phyloP scores from a whole-genome alignment of 1,140 invertebrate genomes.

The Lethrus apterus region DNA sequence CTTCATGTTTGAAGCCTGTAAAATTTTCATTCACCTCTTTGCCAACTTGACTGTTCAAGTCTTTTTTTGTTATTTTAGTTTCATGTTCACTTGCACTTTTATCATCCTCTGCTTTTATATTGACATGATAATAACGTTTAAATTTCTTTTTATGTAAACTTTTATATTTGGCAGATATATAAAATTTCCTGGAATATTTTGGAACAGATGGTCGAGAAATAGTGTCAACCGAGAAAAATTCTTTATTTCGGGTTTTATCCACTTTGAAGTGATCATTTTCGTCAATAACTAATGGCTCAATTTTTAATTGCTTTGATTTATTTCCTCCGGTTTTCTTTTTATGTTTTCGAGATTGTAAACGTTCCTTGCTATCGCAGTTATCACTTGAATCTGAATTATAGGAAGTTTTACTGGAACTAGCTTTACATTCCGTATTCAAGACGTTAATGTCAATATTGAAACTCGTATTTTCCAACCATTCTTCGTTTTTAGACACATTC shows the following conservation, averaged over 20 bases:
- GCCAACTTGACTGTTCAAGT: constrained; percentile 19
- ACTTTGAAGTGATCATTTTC: constrained; percentile 46
- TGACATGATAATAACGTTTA: constrained; percentile 37
- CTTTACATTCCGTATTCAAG: neutral
- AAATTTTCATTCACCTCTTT: constrained; percentile 26
- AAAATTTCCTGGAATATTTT: constrained; percentile 37
- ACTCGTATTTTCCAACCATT: constrained; percentile 38
- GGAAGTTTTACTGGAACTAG: neutral
- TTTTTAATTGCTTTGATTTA: constrained; percentile 8
- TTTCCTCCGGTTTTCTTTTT: constrained; percentile 25
- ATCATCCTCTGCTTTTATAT: constrained; percentile 27
- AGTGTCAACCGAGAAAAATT: constrained; percentile 43
- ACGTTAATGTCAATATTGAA: constrained; percentile 27
- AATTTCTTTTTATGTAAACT: constrained; percentile 30
- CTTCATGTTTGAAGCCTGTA: constrained; percentile 37
- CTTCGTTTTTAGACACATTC: constrained; percentile 7
- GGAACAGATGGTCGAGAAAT: constrained; percentile 43
- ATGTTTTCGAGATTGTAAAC: constrained; percentile 24
- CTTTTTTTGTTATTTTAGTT: constrained; percentile 27
- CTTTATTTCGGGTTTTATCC: constrained; percentile 43
- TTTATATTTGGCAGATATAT: constrained; percentile 26
- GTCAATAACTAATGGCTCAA: constrained; percentile 11
- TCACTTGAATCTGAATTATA: constrained; percentile 20
- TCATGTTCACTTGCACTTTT: constrained; percentile 33
- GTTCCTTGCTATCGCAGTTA: neutral